phyloP scores from a whole-genome alignment of 2,888 invertebrate species.

The Tachystola acroxantha region DNA sequence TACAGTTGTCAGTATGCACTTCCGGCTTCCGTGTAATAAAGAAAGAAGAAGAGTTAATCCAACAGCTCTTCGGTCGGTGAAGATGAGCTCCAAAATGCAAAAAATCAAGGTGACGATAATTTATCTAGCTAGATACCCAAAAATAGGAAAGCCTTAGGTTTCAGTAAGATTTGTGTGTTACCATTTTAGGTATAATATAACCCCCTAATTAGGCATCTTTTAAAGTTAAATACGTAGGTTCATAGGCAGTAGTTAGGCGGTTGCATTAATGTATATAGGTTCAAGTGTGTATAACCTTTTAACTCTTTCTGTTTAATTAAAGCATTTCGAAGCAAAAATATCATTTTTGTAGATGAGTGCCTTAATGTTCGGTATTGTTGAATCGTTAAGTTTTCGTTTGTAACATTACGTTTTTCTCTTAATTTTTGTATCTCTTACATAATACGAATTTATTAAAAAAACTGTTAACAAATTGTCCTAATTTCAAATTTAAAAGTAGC shows the following conservation, averaged over 20 bases:
- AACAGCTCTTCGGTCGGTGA: too few relatives aligned
- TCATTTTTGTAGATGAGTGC: conserved; percentile 32
- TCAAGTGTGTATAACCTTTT: neutral
- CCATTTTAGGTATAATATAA: too few relatives aligned
- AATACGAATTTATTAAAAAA: neutral
- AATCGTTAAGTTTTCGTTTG: conserved; percentile 43
- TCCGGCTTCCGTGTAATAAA: too few relatives aligned
- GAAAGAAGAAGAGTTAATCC: too few relatives aligned
- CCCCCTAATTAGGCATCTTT: too few relatives aligned
- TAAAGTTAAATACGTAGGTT: too few relatives aligned
- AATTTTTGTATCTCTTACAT: conserved; percentile 24
- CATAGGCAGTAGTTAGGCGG: too few relatives aligned
- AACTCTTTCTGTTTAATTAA: neutral
- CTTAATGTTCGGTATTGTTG: conserved; percentile 71
- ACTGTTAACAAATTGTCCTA: too few relatives aligned
- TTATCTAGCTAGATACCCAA: conserved; percentile 41
- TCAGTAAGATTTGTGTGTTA: too few relatives aligned
- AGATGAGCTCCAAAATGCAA: neutral
- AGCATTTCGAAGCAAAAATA: conserved; percentile 1
- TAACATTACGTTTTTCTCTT: conserved; percentile 26
- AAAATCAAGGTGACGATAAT: conserved; percentile 29
- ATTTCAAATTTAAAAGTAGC: too few relatives aligned
- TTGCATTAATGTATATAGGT: too few relatives aligned
- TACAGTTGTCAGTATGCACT: too few relatives aligned
- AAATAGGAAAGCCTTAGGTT: conserved; percentile 42